A percentile compares a stretch with the other conserved stretches of the same genome.
These are phyloP conservation scores for Cotesia typhae DNA, from an alignment of 1,140 invertebrate species.

Conservation along the genomic window DNA sequence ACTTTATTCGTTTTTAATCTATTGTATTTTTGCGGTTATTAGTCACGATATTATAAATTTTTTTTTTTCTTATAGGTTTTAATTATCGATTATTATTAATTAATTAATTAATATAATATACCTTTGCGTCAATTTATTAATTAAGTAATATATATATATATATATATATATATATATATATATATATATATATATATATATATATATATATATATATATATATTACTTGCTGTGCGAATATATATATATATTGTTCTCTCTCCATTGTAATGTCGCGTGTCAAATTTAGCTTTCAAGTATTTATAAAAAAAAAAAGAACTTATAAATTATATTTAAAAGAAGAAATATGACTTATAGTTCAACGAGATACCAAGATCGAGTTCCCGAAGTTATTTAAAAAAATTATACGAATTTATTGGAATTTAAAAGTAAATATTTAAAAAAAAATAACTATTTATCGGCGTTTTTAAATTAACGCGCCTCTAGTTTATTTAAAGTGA, in stretches of 20 bases:
- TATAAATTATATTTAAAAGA: not conserved
- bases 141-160: conserved; percentile 28
- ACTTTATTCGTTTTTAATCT: conserved; percentile 52
- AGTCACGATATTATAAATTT: conserved; percentile 34
- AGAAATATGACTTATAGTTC: not conserved
- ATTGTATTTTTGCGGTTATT: conserved; percentile 45
- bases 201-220: conserved; percentile 28
- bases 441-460: not conserved
- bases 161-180: too few species aligned
- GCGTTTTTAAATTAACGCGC: not conserved
- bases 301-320: not conserved
- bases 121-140: conserved; percentile 35
- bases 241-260: conserved; percentile 14
- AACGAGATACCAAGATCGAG: not conserved
- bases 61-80: conserved; percentile 26
- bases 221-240: conserved; percentile 28
- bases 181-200: too few species aligned
- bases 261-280: conserved; percentile 24
- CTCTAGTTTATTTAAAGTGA: conserved; percentile 14
- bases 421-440: not conserved
- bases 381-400: conserved; percentile 10
- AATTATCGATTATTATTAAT: not conserved
- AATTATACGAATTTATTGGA: not conserved
- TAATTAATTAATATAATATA: too few species aligned
- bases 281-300: not conserved